Percentiles rank a stretch among this genome's conserved stretches.
Conservation (phyloP, 2,113 vertebrate species). For the Syngnathus scovelli region DNA sequence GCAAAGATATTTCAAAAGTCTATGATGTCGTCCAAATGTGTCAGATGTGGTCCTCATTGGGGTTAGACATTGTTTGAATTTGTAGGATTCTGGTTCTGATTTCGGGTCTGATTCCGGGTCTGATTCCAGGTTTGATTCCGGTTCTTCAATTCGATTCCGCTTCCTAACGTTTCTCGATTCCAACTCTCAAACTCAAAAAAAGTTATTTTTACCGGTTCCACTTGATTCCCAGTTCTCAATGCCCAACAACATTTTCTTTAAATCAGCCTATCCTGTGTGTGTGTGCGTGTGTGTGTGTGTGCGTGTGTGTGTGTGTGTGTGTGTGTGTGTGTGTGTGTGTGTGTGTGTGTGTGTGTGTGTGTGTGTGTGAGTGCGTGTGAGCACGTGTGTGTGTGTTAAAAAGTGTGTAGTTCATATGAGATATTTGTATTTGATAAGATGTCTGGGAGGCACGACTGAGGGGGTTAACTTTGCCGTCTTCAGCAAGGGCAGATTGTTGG, state of each 20-base stretch:
- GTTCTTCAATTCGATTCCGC: no score
- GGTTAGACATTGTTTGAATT: no score
- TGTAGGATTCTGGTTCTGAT: no score
- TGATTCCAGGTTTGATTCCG: no score
- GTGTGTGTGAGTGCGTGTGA: not conserved
- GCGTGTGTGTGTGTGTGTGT: not conserved
- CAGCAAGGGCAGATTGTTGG: not conserved
- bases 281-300: slow-evolving; percentile 1
- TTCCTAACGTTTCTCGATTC: no score
- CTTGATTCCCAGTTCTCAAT: not conserved
- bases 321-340: slow-evolving; percentile 1
- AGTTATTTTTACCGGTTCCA: no score
- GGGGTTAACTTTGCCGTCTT: not conserved
- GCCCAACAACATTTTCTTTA: not conserved
- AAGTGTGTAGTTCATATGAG: slow-evolving; percentile 11
- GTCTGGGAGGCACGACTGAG: not conserved
- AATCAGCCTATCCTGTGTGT: not conserved
- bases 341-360: slow-evolving; percentile 1
- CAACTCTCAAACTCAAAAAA: no score
- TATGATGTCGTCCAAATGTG: slow-evolving; percentile 31
- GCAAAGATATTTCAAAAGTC: slow-evolving; percentile 19
- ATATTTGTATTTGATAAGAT: not conserved
- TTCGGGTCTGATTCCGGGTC: no score
- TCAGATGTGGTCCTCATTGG: not conserved
- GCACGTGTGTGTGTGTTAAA: not conserved